Evolutionary conservation across 2,797 vertebrate species (phyloP).

Genomic region (Paratrypauchen microcephalus): DNA sequence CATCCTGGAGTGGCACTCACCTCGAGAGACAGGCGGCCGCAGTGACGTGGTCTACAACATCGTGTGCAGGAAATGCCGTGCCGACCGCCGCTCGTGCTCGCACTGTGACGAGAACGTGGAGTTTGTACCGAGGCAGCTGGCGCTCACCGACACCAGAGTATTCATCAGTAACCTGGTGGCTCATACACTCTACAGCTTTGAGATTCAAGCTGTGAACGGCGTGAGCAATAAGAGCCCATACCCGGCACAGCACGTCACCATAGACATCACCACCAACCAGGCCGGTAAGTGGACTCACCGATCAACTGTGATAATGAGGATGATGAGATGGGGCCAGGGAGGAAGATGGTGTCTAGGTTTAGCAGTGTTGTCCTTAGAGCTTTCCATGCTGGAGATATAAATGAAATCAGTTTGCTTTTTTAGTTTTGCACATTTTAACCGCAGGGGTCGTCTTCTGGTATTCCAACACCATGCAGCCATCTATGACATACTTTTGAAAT

Average conservation of each 20-base stretch:
- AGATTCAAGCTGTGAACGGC: constrained; percentile 95
- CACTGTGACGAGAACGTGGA: constrained; percentile 97
- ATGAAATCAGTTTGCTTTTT: not conserved
- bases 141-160: constrained; percentile 89
- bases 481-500: too few relatives aligned
- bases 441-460: too few relatives aligned
- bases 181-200: constrained; percentile 94
- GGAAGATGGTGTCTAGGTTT: constrained; percentile 4
- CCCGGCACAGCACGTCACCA: constrained; percentile 90
- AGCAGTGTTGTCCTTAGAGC: not conserved
- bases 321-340: not conserved
- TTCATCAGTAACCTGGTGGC: constrained; percentile 97
- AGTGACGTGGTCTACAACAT: constrained; percentile 97
- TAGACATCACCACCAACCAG: constrained; percentile 99
- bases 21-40: constrained; percentile 90
- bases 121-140: constrained; percentile 91
- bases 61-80: constrained; percentile 92
- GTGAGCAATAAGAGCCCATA: constrained; percentile 96
- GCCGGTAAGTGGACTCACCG: constrained; percentile 80
- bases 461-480: too few relatives aligned
- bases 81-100: constrained; percentile 90
- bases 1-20: constrained; percentile 95
- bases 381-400: not conserved
- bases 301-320: constrained; percentile 8
- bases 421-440: too few relatives aligned